Percentiles rank a stretch among this genome's conserved stretches.
Conservation (phyloP, 2,888 invertebrate genomes). For the Tethea ocularis region DNA sequence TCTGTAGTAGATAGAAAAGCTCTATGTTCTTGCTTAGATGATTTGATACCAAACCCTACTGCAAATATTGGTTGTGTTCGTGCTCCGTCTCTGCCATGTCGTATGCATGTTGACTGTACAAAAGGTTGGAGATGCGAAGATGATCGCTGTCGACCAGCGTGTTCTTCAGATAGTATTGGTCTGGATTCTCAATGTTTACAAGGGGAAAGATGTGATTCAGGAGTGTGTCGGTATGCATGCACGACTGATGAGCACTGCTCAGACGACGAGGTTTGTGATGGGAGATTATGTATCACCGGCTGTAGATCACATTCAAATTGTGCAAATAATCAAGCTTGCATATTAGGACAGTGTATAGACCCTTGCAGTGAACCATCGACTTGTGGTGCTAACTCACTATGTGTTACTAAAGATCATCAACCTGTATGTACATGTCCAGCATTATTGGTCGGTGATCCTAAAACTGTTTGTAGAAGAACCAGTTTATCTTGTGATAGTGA, state of each 20-base stretch:
- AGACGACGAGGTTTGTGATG: constrained; percentile 93
- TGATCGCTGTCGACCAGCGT: constrained; percentile 89
- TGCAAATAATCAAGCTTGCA: constrained; percentile 87
- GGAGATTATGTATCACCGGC: constrained; percentile 90
- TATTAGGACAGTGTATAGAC: constrained; percentile 90
- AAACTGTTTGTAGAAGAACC: constrained; percentile 88
- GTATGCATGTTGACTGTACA: constrained; percentile 89
- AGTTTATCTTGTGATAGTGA: constrained; percentile 85
- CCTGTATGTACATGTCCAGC: constrained; percentile 90
- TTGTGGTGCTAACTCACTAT: constrained; percentile 93
- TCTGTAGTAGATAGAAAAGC: constrained; percentile 92
- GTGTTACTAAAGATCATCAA: constrained; percentile 87
- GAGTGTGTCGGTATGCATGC: constrained; percentile 93
- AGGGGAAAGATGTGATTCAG: constrained; percentile 90
- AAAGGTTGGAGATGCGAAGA: constrained; percentile 89
- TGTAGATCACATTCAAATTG: constrained; percentile 93
- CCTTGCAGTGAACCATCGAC: constrained; percentile 90
- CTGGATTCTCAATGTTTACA: constrained; percentile 86
- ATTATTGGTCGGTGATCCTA: constrained; percentile 89
- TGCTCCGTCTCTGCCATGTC: constrained; percentile 89
- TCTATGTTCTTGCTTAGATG: constrained; percentile 90
- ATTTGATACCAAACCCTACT: constrained; percentile 93
- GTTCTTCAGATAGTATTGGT: constrained; percentile 84
- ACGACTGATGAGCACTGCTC: constrained; percentile 93
- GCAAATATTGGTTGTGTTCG: constrained; percentile 94